These are phyloP conservation scores for Phasianus colchicus DNA, from an alignment of 2,113 vertebrate species.

Conservation along the genomic window DNA sequence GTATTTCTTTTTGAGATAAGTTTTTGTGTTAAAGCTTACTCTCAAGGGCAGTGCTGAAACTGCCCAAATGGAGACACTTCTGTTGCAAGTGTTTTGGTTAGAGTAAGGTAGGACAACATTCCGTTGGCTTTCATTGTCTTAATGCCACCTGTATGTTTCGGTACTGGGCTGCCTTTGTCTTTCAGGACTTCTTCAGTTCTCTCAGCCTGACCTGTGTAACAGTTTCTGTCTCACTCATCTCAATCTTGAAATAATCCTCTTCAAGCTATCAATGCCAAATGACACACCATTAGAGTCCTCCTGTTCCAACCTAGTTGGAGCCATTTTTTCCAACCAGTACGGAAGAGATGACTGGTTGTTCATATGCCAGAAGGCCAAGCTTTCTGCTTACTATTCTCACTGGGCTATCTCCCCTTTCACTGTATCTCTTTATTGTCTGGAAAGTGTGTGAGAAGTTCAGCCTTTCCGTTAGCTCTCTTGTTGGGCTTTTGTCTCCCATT, in stretches of 20 bases:
- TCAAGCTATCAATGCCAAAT: background rate
- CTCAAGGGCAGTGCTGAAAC: background rate
- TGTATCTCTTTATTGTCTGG: background rate
- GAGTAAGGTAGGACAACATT: background rate
- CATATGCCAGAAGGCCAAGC: background rate
- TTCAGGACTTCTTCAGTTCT: background rate
- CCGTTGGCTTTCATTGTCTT: background rate
- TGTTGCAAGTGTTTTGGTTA: background rate
- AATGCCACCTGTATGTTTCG: background rate
- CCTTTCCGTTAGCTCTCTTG: background rate
- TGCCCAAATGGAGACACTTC: background rate
- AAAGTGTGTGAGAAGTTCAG: background rate
- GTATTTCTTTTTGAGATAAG: background rate
- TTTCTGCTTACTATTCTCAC: background rate
- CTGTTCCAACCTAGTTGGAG: background rate
- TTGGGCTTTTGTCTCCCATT: background rate
- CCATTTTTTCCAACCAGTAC: background rate
- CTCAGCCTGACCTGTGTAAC: background rate
- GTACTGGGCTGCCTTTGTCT: background rate
- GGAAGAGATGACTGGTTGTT: background rate
- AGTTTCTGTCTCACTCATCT: background rate
- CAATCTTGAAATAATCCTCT: background rate
- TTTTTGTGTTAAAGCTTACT: background rate
- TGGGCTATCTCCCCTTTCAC: accelerated
- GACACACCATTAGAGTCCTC: background rate